Conservation (phyloP, 2,113 vertebrate genomes). For the Cyprinus carpio region DNA sequence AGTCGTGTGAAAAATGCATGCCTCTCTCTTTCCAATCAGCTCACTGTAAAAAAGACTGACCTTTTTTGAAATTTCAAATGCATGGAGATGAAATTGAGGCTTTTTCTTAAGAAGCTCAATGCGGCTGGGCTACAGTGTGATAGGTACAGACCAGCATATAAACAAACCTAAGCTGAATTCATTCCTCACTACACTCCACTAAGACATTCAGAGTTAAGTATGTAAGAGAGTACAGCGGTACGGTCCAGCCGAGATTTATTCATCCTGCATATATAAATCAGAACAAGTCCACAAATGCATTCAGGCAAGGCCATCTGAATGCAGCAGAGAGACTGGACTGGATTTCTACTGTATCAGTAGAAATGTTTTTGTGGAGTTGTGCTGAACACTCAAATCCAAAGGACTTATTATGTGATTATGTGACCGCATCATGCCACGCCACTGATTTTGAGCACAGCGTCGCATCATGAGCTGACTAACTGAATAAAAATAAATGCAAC, state of each 20-base stretch:
- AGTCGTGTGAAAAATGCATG: background rate
- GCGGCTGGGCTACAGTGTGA: background rate
- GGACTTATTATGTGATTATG: background rate
- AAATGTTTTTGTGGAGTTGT: background rate
- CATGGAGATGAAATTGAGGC: background rate
- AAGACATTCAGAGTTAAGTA: background rate
- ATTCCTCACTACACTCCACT: background rate
- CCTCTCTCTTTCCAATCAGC: background rate
- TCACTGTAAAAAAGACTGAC: background rate
- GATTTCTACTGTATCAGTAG: background rate
- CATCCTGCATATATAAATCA: conserved; percentile 11
- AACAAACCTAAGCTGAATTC: background rate
- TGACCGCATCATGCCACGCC: background rate
- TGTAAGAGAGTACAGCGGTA: conserved; percentile 3
- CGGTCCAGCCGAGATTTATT: background rate
- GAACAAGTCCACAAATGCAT: background rate
- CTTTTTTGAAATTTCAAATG: background rate
- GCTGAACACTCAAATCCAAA: background rate
- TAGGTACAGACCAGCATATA: background rate
- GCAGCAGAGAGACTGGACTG: conserved; percentile 6
- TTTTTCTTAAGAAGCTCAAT: background rate
- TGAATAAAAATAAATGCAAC: background rate
- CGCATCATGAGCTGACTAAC: background rate
- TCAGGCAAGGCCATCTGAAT: background rate
- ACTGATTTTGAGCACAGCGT: background rate